Evolutionary conservation across 2,888 invertebrate genomes (phyloP).

Genomic region (Acronicta leporina): DNA sequence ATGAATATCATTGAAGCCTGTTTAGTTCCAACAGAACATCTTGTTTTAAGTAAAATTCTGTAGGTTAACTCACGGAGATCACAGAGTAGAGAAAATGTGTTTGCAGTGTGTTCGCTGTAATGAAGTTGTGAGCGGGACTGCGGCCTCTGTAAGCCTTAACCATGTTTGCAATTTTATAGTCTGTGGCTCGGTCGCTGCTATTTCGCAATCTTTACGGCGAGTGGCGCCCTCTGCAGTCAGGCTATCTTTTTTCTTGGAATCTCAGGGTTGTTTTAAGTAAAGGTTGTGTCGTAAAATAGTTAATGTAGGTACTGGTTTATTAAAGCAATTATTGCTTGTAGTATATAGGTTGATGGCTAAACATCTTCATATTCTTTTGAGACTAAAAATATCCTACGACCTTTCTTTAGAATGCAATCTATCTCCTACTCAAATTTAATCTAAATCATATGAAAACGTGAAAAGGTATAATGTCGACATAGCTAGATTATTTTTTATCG

Average conservation of each 20-base stretch:
- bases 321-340: slow-evolving; percentile 4
- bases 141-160: slow-evolving; percentile 55
- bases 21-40: slow-evolving; percentile 2
- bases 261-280: slow-evolving; percentile 13
- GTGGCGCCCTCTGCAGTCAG: slow-evolving; percentile 55
- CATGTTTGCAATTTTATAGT: slow-evolving; percentile 67
- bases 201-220: slow-evolving; percentile 42
- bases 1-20: background rate
- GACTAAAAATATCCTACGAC: too few relatives aligned
- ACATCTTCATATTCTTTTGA: background rate
- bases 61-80: slow-evolving; percentile 19
- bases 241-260: slow-evolving; percentile 20
- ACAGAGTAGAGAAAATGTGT: slow-evolving; percentile 36
- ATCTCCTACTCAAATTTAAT: too few relatives aligned
- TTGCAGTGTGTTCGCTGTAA: slow-evolving; percentile 48
- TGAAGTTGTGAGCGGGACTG: slow-evolving; percentile 51
- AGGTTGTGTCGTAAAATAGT: slow-evolving; percentile 25
- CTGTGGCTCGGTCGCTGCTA: slow-evolving; percentile 31
- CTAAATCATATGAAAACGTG: too few relatives aligned
- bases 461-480: too few relatives aligned
- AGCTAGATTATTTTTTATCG: too few relatives aligned
- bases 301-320: slow-evolving; percentile 9
- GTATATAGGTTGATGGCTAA: background rate
- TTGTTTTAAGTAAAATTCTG: background rate
- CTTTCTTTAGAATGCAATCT: too few relatives aligned